Conservation (phyloP, 2,797 vertebrate species). For the Poecilia velifera region DNA sequence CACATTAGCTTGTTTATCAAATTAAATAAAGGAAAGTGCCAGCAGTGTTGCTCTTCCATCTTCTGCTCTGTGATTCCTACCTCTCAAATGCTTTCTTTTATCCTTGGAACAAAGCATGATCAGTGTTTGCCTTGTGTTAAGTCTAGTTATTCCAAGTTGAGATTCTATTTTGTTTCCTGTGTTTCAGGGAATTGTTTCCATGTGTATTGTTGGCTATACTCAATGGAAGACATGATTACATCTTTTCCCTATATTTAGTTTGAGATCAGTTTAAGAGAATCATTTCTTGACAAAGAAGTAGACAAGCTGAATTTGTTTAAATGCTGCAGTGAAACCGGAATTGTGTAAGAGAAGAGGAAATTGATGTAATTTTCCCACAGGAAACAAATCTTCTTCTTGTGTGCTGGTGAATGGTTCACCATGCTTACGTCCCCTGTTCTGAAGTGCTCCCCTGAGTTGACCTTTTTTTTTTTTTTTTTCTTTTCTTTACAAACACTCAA, state of each 20-base stretch:
- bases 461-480: conserved; percentile 8
- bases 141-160: conserved; percentile 89
- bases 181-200: conserved; percentile 75
- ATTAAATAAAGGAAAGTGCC: conserved; percentile 77
- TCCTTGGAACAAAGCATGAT: conserved; percentile 91
- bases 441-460: conserved; percentile 84
- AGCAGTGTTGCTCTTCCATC: conserved; percentile 91
- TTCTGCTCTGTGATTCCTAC: conserved; percentile 86
- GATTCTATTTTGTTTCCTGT: conserved; percentile 98
- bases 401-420: conserved; percentile 78
- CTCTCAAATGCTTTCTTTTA: conserved; percentile 83
- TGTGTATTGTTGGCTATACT: conserved; percentile 35
- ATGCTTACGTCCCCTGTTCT: conserved; percentile 77
- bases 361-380: conserved; percentile 76
- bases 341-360: conserved; percentile 38
- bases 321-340: conserved; percentile 25
- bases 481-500: conserved; percentile 11
- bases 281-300: conserved; percentile 15
- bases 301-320: conserved; percentile 32
- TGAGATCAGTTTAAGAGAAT: conserved; percentile 8
- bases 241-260: conserved; percentile 42
- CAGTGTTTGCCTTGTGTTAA: conserved; percentile 91
- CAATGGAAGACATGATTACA: conserved; percentile 40
- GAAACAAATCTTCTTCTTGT: conserved; percentile 85
- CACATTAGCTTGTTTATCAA: conserved; percentile 6